Base-by-base conservation (phyloP, 2,797 vertebrate genomes). In the Adrianichthys oophorus region DNA sequence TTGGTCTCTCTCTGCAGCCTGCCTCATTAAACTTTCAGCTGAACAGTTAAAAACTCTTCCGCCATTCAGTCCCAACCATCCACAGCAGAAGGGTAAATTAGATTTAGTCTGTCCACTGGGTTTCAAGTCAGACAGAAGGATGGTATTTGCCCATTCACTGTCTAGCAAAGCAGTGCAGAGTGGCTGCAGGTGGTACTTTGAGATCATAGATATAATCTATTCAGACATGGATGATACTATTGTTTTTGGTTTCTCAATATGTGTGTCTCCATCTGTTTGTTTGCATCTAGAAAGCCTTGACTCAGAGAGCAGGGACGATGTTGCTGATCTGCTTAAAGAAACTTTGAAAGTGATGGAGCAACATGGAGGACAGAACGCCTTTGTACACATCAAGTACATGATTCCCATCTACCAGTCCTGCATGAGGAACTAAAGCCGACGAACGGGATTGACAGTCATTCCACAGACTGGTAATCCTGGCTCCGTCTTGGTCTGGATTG, bases 271-370 rank as follows among this genome's bases (percentile, higher is more conserved):
- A 46, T 77, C 21, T 69, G 23, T 68, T 19, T 53, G 19, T 32
- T 47, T 43, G 15, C 24, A 47, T 48, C 59, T 78, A 98, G 95
- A 92, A 63, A 98, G 96, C 86, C 90, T 90, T 0, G 95, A 95
- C 10, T 37, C 32, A 0, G 95, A 96, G 86, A 97, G 93, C 85
- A 85, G 93, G 15, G 93, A 97, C 87, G 96, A 95, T 77, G 67
- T 98, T 0, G 95, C 94, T 0, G 93, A 95, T 74, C 92, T 98
- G 79, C 95, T 98, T 85, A 89, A 95, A 75, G 95, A 98, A 85
- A 98, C 96, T 0, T 85, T 98, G 88, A 91, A 96, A 78, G 84
- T 93, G 74, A 93, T 88, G 15, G 78, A 88, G 76, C 76, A 66
- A 29, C 90, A 90, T 0, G 97, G 97, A 41, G 97, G 95, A 45